Evolutionary conservation across 1,140 invertebrate genomes (phyloP), one percentile per base, ranked within the genome.

Genomic region (Bursaphelenchus mucronatus): DNA sequence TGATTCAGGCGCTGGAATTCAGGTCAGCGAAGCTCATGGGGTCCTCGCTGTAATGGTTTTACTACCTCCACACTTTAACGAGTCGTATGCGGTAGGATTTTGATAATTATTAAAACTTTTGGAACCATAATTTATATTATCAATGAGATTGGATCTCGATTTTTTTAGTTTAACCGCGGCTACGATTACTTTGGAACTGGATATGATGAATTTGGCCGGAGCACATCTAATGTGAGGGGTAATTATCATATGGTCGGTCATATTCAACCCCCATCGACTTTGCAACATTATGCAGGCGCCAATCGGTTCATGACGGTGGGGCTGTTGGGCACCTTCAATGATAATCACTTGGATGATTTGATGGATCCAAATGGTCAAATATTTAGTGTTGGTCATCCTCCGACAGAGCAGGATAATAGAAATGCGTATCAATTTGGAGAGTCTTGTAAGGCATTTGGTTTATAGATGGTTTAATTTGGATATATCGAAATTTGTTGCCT

Each of bases 271-370:
- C 74, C 69, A 10, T 72, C 66, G 44, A 63, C 68, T 17, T 41
- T 69, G 56, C 66, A 68, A 57, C 75, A 74, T 67, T 46, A 46
- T 11, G 70, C 61, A 1, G 68, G 82, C 76, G 17, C 72, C 91
- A 90, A 93, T 92, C 79, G 71, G 11, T 70, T 71, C 89, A 90
- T 71, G 86, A 95, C 92, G 0, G 82, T 86, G 63, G 92, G 92
- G 8, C 80, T 95, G 15, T 87, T 95, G 71, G 92, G 92, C 0
- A 94, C 92, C 74, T 95, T 90, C 90, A 92, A 90, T 69, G 87
- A 89, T 75, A 88, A 91, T 67, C 82, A 87, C 7, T 81, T 85
- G 11, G 91, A 95, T 68, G 92, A 94, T 81, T 89, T 94, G 61
- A 87, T 85, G 1, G 79, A 86, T 57, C 91, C 91, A 0, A 88